Evolutionary conservation across 1,140 invertebrate species (phyloP).

Genomic region (Megalonaias nervosa): DNA sequence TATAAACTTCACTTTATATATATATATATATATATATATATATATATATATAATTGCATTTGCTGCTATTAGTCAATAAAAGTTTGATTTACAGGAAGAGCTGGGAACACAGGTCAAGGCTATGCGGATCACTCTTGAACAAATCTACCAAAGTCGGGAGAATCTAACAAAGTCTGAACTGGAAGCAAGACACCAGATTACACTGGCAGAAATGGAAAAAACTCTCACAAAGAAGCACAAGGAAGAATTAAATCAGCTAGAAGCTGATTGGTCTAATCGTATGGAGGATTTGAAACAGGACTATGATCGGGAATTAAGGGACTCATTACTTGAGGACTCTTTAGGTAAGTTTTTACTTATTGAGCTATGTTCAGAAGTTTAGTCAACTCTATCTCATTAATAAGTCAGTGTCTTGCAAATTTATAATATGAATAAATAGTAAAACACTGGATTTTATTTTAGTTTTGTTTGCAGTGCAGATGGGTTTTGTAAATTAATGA

Average conservation of each 20-base stretch:
- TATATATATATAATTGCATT: too few relatives aligned
- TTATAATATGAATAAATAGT: background rate
- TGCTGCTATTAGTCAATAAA: too few relatives aligned
- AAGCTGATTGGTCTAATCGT: constrained; percentile 36
- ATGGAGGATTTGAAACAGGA: constrained; percentile 41
- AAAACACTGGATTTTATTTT: too few relatives aligned
- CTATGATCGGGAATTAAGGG: constrained; percentile 33
- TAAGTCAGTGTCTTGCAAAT: background rate
- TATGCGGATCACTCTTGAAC: constrained; percentile 57
- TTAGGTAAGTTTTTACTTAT: constrained; percentile 32
- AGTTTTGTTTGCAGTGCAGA: too few relatives aligned
- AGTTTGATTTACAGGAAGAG: constrained; percentile 45
- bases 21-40: too few relatives aligned
- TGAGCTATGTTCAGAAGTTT: background rate
- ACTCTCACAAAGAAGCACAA: constrained; percentile 53
- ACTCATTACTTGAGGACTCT: constrained; percentile 28
- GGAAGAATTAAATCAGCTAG: constrained; percentile 50
- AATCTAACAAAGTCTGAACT: constrained; percentile 49
- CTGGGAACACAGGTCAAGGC: constrained; percentile 55
- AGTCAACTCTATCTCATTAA: background rate
- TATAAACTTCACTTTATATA: too few relatives aligned
- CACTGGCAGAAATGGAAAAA: constrained; percentile 40
- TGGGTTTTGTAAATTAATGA: too few relatives aligned
- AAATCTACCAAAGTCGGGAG: constrained; percentile 53
- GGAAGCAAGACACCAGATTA: constrained; percentile 41